Evolutionary conservation across 2,113 vertebrate genomes (phyloP), one percentile per base, ranked within the genome.

Genomic region (Etheostoma cragini): DNA sequence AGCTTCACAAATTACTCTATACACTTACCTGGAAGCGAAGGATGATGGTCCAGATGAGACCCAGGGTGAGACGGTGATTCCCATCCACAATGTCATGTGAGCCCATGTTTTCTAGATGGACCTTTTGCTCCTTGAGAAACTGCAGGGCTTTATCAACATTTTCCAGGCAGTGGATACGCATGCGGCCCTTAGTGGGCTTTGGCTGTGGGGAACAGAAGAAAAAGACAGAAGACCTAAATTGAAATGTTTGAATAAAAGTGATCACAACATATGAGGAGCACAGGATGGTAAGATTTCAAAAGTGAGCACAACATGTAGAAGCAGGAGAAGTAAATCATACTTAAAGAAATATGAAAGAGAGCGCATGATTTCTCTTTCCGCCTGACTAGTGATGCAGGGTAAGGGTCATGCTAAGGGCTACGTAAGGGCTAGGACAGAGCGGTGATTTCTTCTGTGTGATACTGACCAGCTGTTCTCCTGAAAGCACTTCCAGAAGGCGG

Each of bases 11-110:
- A 2, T 3, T 22, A 21, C 0, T 30, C 42, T 12, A 6, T 33
- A 3, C 0, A 26, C 30, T 35, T 95, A 98, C 97, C 96, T 98
- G 97, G 91, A 98, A 98, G 24, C 97, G 96, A 46, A 98, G 96
- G 85, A 98, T 98, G 91, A 98, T 97, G 84, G 97, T 98, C 97
- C 97, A 98, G 89, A 98, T 97, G 81, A 98, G 95, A 80, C 97
- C 97, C 0, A 98, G 94, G 1, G 97, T 98, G 74, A 98, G 96
- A 3, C 97, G 96, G 89, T 98, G 97, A 91, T 98, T 98, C 21
- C 97, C 97, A 0, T 98, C 97, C 17, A 98, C 97, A 8, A 98
- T 98, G 85, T 98, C 97, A 8, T 98, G 97, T 19, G 97, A 98
- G 16, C 97, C 97, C 96, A 98, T 97, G 81, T 98, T 98, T 88